These are phyloP conservation scores for Choristoneura fumiferana DNA, from an alignment of 1,140 invertebrate genomes.

Conservation along the genomic window DNA sequence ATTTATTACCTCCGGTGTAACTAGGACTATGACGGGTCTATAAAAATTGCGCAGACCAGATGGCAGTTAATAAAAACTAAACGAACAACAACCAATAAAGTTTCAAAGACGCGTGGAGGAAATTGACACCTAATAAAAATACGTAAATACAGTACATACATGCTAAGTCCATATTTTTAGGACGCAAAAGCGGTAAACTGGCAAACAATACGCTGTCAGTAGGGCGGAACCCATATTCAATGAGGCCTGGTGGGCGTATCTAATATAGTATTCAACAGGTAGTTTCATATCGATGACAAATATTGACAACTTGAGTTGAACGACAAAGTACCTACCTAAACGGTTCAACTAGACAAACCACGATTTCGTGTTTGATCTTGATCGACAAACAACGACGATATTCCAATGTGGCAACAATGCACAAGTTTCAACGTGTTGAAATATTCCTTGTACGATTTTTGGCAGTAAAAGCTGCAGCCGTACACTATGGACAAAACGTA, in stretches of 20 bases:
- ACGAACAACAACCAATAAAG: background rate
- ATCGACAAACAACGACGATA: background rate
- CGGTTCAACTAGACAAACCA: background rate
- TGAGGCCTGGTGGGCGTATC: constrained; percentile 14
- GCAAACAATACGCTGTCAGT: constrained; percentile 11
- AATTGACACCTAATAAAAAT: too few species aligned
- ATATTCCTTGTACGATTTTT: background rate
- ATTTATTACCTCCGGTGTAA: constrained; percentile 55
- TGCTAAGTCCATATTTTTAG: background rate
- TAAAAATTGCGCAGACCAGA: background rate
- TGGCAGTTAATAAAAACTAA: constrained; percentile 1
- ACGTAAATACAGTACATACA: too few species aligned
- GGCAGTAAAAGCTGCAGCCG: background rate
- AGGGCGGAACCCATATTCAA: constrained; percentile 8
- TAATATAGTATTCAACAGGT: constrained; percentile 17
- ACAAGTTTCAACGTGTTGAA: too few species aligned
- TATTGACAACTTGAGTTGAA: constrained; percentile 18
- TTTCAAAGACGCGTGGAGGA: background rate
- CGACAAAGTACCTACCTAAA: background rate
- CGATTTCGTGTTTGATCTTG: constrained; percentile 9
- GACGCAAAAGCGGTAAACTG: background rate
- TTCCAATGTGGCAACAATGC: background rate
- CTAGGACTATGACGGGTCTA: background rate
- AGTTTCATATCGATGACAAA: constrained; percentile 17
- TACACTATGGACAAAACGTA: background rate